Percentiles rank a stretch among this genome's conserved stretches.
phyloP scores from a whole-genome alignment of 1,140 invertebrate genomes.

The Aradophagus sp. region DNA sequence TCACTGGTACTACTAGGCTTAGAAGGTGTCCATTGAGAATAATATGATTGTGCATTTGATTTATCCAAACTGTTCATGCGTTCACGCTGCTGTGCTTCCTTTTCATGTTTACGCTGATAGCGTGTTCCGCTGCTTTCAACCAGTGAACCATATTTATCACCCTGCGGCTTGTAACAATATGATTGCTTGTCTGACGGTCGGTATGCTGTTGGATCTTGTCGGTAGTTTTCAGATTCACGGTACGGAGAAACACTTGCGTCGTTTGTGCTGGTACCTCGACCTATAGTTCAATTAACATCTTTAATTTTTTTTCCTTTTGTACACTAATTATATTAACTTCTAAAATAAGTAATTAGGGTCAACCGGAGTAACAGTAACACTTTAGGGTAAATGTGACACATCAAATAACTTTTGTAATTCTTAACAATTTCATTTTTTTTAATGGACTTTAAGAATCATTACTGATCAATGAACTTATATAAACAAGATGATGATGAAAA shows the following conservation, averaged over 20 bases:
- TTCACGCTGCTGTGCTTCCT: slow-evolving; percentile 66
- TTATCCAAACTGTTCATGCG: slow-evolving; percentile 73
- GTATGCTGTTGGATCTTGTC: slow-evolving; percentile 69
- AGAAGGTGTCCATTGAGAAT: slow-evolving; percentile 62
- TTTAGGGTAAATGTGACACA: too few relatives aligned
- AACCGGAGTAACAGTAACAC: too few relatives aligned
- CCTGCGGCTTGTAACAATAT: slow-evolving; percentile 65
- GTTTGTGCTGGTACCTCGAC: slow-evolving; percentile 63
- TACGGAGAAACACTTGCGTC: slow-evolving; percentile 70
- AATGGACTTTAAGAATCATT: too few relatives aligned
- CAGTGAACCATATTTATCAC: slow-evolving; percentile 69
- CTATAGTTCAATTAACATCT: too few relatives aligned
- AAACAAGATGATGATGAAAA: too few relatives aligned
- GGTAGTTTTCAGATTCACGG: slow-evolving; percentile 66
- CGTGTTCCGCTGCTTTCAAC: slow-evolving; percentile 65
- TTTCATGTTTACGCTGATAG: slow-evolving; percentile 66
- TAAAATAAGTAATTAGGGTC: too few relatives aligned
- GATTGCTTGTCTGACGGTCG: slow-evolving; percentile 65
- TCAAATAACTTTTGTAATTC: too few relatives aligned
- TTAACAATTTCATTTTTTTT: too few relatives aligned
- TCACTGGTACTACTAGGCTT: too few relatives aligned
- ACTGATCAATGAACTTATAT: too few relatives aligned
- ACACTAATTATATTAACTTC: too few relatives aligned
- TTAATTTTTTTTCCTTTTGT: too few relatives aligned
- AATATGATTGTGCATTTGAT: slow-evolving; percentile 63